Base-by-base conservation (phyloP, 2,888 invertebrate species). In the Glaucopsyche alexis region DNA sequence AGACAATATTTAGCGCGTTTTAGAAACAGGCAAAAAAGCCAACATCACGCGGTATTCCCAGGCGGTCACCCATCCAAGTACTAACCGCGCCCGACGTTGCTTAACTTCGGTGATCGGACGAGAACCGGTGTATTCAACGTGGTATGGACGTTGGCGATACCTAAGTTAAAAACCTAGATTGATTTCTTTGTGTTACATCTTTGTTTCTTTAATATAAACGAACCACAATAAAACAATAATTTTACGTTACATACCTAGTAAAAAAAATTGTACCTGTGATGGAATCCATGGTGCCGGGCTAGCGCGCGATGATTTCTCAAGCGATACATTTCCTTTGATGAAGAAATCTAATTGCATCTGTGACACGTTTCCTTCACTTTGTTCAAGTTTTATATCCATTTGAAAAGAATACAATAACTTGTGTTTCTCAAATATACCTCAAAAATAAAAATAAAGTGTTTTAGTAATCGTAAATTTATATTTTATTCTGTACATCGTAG, bases 381-480 rank as follows among this genome's bases (percentile, higher is more conserved):
- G 95, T 80, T 98, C 95, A 77, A 98, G 85, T 83, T 96, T 97
- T 16, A 96, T 95, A 75, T 97, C 95, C 92, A 98, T 98, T 95
- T 98, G 97, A 86, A 98, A 97, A 0, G 98, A 98, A 86, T 95
- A 98, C 38, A 98, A 91, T 49, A 98, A 90, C 85, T 98, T 98
- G 90, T 98, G 98, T 65, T 95, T 95, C 86, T 98, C 98, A 86
- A 98, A 98, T 78, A 98, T 97, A 72, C 98, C 97, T 95, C 81
- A 60, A 73, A 69, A 29, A 47, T 2, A 11, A 8, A 29, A 60
- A n/a, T n/a, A n/a, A 60, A 60, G 8, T 16, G 2, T 42, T 7
- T 7, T 16, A 52, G 16, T 52, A 8, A 16, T 49, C 49, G 6
- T 7, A 13, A 47, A 49, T 65, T 5, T n/a, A 65, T 38, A 47